Conservation (phyloP, 2,888 invertebrate species). For the Netelia virgata region DNA sequence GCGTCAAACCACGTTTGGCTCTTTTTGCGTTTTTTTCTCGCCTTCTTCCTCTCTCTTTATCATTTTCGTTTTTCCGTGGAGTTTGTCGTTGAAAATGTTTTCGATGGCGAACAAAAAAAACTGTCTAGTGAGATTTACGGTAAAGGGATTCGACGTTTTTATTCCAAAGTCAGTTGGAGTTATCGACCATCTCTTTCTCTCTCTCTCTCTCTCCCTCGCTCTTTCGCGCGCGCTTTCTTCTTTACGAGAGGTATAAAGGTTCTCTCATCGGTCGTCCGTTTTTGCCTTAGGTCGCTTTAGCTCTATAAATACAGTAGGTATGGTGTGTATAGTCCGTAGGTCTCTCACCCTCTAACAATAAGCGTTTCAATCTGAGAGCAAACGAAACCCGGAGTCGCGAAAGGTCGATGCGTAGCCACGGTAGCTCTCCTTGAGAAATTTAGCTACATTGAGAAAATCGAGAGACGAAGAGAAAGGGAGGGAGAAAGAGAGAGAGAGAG, state of each 20-base stretch:
- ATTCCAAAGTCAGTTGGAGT: conserved; percentile 16
- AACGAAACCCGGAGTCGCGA: conserved; percentile 21
- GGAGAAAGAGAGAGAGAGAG: neutral
- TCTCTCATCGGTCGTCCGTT: conserved; percentile 13
- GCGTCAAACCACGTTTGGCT: conserved; percentile 19
- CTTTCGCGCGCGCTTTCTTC: neutral
- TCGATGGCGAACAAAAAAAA: neutral
- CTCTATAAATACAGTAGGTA: conserved; percentile 5
- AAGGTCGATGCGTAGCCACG: conserved; percentile 34
- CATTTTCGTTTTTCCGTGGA: neutral
- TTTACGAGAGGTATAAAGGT: conserved; percentile 19
- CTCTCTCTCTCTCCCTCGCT: neutral
- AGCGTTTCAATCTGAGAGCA: conserved; percentile 2
- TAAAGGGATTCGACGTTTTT: conserved; percentile 10
- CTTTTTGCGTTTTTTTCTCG: neutral
- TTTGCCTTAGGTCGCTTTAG: conserved; percentile 31
- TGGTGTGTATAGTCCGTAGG: neutral
- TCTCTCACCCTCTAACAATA: conserved; percentile 39
- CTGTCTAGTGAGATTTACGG: conserved; percentile 1
- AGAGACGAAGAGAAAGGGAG: conserved; percentile 37
- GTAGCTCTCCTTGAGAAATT: conserved; percentile 51
- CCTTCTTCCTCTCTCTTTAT: neutral
- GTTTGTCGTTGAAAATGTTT: neutral
- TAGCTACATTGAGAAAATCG: conserved; percentile 4
- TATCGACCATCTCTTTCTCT: neutral